Percentiles rank a stretch among this genome's conserved stretches.
These are phyloP conservation scores for Phragmatobia fuliginosa DNA, from an alignment of 2,888 invertebrate genomes.

Conservation along the genomic window DNA sequence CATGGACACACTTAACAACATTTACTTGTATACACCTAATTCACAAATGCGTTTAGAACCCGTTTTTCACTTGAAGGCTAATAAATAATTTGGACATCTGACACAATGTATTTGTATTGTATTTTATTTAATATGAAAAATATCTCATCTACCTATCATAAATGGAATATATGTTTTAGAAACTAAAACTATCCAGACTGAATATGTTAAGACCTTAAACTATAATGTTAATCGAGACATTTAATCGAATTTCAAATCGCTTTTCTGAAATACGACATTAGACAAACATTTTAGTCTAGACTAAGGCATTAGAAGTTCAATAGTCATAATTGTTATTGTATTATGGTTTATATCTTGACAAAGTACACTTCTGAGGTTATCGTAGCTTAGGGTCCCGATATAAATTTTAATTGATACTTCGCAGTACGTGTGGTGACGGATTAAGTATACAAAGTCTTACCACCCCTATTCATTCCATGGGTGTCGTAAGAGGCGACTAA, in stretches of 20 bases:
- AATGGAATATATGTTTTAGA: not conserved
- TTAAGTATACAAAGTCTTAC: too few relatives aligned
- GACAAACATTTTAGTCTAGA: constrained; percentile 8
- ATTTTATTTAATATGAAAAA: too few relatives aligned
- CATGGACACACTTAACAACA: too few relatives aligned
- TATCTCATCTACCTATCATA: too few relatives aligned
- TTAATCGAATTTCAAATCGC: not conserved
- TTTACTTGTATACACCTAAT: too few relatives aligned
- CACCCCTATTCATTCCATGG: too few relatives aligned
- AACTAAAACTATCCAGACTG: not conserved
- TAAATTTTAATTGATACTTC: constrained; percentile 13
- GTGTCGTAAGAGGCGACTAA: too few relatives aligned
- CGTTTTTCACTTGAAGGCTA: too few relatives aligned
- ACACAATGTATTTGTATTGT: too few relatives aligned
- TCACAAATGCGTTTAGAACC: too few relatives aligned
- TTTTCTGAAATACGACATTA: not conserved
- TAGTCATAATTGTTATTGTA: constrained; percentile 23
- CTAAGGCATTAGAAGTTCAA: not conserved
- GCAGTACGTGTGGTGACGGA: too few relatives aligned
- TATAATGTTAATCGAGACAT: not conserved
- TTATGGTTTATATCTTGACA: constrained; percentile 11
- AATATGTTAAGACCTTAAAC: not conserved
- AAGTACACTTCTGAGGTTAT: constrained; percentile 2
- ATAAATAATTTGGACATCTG: too few relatives aligned
- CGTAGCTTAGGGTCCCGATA: constrained; percentile 18